Percentiles rank a stretch among this genome's conserved stretches.
phyloP scores from a whole-genome alignment of 2,113 vertebrate genomes.

The Oryzias curvinotus region DNA sequence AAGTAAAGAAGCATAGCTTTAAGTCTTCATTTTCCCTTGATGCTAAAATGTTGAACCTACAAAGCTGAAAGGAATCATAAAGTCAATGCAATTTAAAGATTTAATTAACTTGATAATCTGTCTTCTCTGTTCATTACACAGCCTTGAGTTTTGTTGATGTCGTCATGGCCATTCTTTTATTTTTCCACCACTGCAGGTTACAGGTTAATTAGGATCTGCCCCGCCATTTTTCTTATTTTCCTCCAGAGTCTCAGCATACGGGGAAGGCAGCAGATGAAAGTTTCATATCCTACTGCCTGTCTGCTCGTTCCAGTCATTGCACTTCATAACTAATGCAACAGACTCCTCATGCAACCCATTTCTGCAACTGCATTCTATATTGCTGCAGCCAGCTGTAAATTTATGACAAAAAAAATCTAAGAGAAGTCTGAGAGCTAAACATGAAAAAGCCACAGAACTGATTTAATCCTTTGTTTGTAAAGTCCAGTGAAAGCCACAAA shows the following conservation, averaged over 20 bases:
- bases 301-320: conserved; percentile 14
- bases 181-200: conserved; percentile 35
- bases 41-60: conserved; percentile 6
- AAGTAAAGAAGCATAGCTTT: neutral
- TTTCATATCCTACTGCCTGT: conserved; percentile 18
- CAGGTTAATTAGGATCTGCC: conserved; percentile 55
- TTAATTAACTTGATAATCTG: conserved; percentile 70
- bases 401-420: neutral
- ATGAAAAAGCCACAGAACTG: too few species aligned
- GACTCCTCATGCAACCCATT: conserved; percentile 1
- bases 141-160: conserved; percentile 19
- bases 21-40: conserved; percentile 2
- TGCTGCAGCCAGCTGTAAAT: too few species aligned
- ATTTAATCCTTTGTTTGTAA: too few species aligned
- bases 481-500: too few species aligned
- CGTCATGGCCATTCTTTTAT: conserved; percentile 12
- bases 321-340: conserved; percentile 37
- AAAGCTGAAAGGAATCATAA: conserved; percentile 21
- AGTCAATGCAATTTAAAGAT: conserved; percentile 14
- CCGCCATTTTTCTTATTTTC: conserved; percentile 16
- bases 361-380: neutral
- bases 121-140: conserved; percentile 43
- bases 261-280: conserved; percentile 30
- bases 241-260: conserved; percentile 1
- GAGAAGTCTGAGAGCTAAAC: too few species aligned